Evolutionary conservation across 1,140 invertebrate species (phyloP).

Genomic region (Saccostrea echinata): DNA sequence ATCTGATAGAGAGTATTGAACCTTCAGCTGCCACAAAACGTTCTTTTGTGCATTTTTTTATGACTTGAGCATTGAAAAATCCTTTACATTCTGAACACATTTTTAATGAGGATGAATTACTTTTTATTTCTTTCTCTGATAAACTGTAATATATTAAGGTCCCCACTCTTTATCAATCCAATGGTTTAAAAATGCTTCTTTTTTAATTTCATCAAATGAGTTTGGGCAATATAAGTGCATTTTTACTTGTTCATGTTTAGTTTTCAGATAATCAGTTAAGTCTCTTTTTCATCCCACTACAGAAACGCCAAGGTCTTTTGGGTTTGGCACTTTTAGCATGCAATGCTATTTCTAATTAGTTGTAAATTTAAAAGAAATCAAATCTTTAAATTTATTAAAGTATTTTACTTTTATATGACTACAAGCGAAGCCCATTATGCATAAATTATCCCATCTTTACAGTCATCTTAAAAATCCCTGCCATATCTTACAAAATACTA

Average conservation of each 20-base stretch:
- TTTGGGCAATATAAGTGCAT: slow-evolving; percentile 33
- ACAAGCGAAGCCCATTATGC: too few species aligned
- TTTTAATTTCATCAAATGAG: slow-evolving; percentile 26
- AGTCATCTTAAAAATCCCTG: too few species aligned
- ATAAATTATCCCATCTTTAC: too few species aligned
- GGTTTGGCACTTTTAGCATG: too few species aligned
- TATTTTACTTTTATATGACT: too few species aligned
- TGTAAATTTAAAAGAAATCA: too few species aligned
- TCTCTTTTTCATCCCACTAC: background rate
- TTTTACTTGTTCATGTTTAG: slow-evolving; percentile 37
- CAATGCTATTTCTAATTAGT: too few species aligned
- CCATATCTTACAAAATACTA: too few species aligned
- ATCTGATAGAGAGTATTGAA: background rate
- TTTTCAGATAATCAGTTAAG: slow-evolving; percentile 15
- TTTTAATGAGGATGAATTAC: background rate
- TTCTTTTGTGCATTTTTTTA: slow-evolving; percentile 42
- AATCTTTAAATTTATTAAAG: too few species aligned
- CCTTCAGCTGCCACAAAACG: slow-evolving; percentile 17
- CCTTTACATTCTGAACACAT: slow-evolving; percentile 44
- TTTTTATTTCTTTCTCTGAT: background rate
- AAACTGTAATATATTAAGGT: background rate
- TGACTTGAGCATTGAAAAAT: background rate
- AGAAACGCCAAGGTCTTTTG: too few species aligned
- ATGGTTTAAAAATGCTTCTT: slow-evolving; percentile 39
- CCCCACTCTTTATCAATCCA: slow-evolving; percentile 2